Base-by-base conservation (phyloP, 2,888 invertebrate species). In the Polymixis lichenea region DNA sequence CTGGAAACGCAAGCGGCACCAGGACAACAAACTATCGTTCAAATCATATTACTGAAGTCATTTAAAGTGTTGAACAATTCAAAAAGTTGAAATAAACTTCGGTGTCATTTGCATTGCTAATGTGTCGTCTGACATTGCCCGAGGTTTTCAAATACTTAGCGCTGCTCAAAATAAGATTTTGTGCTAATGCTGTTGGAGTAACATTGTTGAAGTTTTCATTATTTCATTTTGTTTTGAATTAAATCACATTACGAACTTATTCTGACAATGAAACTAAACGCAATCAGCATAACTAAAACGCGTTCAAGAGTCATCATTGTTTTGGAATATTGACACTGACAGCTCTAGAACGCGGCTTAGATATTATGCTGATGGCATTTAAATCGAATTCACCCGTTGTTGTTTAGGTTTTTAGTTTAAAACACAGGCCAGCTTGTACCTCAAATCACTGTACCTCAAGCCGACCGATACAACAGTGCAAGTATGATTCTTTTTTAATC, bases 51-150 rank as follows among this genome's bases (percentile, higher is more conserved):
- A 85, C 76, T 69, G 28, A 86, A 86, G 86, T 88, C 71, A 72
- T 85, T 87, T 81, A 82, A 77, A 88, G 72, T 80, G 87, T 77
- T 72, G 75, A 88, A 79, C 82, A 78, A 85, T 88, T 88, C 83
- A 72, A 79, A 85, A 88, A 87, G 78, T 87, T 81, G n/a, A 70
- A 67, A 78, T 62, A 79, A 75, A 71, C 64, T 82, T 74, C 0
- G 51, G 19, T 32, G 38, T 69, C 28, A 87, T 87, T 74, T 85
- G 80, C 75, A 86, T 62, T 87, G 86, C 83, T 64, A 86, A 86
- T 87, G 62, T 81, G 38, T 61, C 17, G 75, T 61, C 80, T 78
- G 80, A 85, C 75, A 83, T 80, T 71, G 78, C 55, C 58, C 8
- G 62, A 19, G 71, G 66, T 79, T 78, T 62, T 61, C 60, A 78